Base-by-base conservation (phyloP, 1,140 invertebrate genomes). In the Drosophila gunungcola region DNA sequence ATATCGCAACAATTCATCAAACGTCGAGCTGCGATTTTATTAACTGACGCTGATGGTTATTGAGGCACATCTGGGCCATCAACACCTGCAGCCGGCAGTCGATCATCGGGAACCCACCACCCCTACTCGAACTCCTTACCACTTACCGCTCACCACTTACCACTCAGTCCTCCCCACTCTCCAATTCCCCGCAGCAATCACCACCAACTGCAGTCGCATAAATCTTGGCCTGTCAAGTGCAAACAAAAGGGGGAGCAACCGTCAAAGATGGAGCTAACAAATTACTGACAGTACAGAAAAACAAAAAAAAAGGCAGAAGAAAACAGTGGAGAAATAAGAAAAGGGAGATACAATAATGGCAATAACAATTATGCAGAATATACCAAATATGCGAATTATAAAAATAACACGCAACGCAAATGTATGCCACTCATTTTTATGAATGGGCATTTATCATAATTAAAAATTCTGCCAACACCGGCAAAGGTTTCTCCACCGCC, bases 391-490 rank as follows among this genome's bases (percentile, higher is more conserved):
- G 52, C 57, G 52, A 62, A 41, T 67, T 57, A 75, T 58, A 70
- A 55, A 73, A 61, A 86, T 53, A 74, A 61, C 83, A 86, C 83
- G 83, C 83, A 86, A 89, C 83, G 73, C 64, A 86, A 83, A 78
- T 78, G 75, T 76, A 63, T 83, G 70, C 63, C 70, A 83, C 86
- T 77, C 67, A 60, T 54, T 83, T 83, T 89, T 88, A 88, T 88
- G 83, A 88, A 88, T 88, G 80, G 55, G 67, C 84, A 88, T 88
- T 88, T 88, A 88, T 88, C 83, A 88, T 88, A 88, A 88, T 88
- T 88, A 88, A 89, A 88, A 88, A 88, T 88, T 80, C 83, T 73
- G 56, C 64, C 72, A 46, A 56, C 54, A 60, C 45, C 42, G 63
- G 61, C 58, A 7, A 32, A 42, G 52, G 61, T 56, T 27, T 51